Evolutionary conservation across 2,888 invertebrate species (phyloP).

Genomic region (Brachyopa scutellaris): DNA sequence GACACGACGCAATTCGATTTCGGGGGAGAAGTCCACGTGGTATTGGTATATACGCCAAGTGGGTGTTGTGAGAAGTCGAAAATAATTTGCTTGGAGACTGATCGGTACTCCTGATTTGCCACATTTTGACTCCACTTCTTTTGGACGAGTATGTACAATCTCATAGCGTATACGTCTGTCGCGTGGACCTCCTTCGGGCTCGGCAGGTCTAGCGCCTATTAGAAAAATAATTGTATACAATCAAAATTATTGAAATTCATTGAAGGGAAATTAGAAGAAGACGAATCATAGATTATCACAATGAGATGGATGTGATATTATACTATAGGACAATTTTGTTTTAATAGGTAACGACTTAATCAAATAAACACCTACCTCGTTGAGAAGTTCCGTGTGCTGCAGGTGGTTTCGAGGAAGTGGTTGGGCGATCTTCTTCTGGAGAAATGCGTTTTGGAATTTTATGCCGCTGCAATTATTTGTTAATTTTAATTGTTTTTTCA

Average conservation of each 20-base stretch:
- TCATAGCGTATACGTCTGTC: conserved; percentile 74
- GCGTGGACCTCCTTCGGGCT: conserved; percentile 61
- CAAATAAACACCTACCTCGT: too few relatives aligned
- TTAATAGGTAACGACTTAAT: too few relatives aligned
- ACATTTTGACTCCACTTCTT: conserved; percentile 76
- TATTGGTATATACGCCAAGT: conserved; percentile 89
- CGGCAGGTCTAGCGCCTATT: neutral
- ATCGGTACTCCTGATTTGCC: conserved; percentile 84
- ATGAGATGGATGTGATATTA: too few relatives aligned
- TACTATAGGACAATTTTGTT: too few relatives aligned
- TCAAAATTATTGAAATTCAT: too few relatives aligned
- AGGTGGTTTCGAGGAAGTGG: conserved; percentile 44
- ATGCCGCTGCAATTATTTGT: conserved; percentile 34
- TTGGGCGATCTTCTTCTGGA: conserved; percentile 33
- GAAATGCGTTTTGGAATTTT: conserved; percentile 44
- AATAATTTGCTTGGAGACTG: conserved; percentile 86
- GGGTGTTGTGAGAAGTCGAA: conserved; percentile 85
- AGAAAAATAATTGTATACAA: too few relatives aligned
- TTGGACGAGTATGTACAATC: conserved; percentile 78
- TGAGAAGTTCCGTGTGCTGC: too few relatives aligned
- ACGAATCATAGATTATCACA: too few relatives aligned
- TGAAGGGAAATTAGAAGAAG: too few relatives aligned
- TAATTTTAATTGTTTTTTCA: too few relatives aligned
- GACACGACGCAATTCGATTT: conserved; percentile 86
- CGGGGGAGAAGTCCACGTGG: conserved; percentile 88